Evolutionary conservation across 2,888 invertebrate species (phyloP), one percentile per base, ranked within the genome.

Genomic region (Lobophora halterata): DNA sequence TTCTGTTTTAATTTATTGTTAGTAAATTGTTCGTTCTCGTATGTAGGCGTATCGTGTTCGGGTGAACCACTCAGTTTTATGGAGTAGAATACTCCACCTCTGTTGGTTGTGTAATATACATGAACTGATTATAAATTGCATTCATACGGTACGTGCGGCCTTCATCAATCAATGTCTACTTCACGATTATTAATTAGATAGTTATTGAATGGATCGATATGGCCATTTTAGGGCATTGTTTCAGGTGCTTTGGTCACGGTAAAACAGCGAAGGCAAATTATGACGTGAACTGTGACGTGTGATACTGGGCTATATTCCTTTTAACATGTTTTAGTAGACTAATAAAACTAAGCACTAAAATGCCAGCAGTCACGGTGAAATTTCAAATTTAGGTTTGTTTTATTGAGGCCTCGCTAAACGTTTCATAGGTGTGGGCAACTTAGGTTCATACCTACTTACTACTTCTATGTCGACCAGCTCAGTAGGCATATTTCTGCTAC

Each of bases 1-100:
- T 58, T 65, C 67, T 72, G 70, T 61, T 69, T 58, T 57, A 58
- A 64, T 57, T 64, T 60, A 63, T 58, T 53, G 46, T 45, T 37
- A 39, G 46, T 52, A 52, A 50, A 55, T 46, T 45, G 44, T 42
- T 39, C 52, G 51, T 38, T n/a, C n/a, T n/a, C 49, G 49, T 16
- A 21, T 24, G 43, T 42, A 46, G 44, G 46, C 48, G 49, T 39
- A 36, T n/a, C n/a, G n/a, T 14, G 30, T 29, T 33, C 35, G 19
- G 32, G 8, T 20, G 28, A 36, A 29, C 40, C 49, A 52, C 52
- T 50, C 46, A 35, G 39, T 49, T 48, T 45, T 53, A 50, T 43
- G 44, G 30, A 49, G 31, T 44, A 32, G 25, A 46, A 35, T 43
- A 46, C 46, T 49, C 36, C 31, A 45, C 47, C 33, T 41, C 34